Evolutionary conservation across 2,797 vertebrate genomes (phyloP).

Genomic region (Bradypus variegatus): DNA sequence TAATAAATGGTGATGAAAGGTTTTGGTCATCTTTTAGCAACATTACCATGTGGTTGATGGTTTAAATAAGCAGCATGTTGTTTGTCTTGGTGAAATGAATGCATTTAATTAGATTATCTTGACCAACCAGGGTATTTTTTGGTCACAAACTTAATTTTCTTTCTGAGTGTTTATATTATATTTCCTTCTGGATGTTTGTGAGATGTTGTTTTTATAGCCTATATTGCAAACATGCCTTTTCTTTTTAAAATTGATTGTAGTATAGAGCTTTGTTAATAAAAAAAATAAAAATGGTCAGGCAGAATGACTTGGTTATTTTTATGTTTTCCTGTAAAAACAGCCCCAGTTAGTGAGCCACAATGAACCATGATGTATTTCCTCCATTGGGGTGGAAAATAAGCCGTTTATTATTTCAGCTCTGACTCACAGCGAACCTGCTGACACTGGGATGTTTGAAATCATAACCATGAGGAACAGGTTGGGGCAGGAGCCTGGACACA

Average conservation of each 20-base stretch:
- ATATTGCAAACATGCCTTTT: constrained; percentile 69
- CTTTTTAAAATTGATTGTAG: constrained; percentile 68
- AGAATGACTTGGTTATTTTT: constrained; percentile 94
- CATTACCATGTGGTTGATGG: constrained; percentile 25
- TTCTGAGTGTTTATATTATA: constrained; percentile 63
- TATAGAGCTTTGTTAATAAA: constrained; percentile 73
- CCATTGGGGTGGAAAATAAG: constrained; percentile 93
- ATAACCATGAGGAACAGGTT: constrained; percentile 79
- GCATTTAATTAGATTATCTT: constrained; percentile 62
- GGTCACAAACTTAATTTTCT: constrained; percentile 61
- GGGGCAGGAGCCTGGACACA: constrained; percentile 74
- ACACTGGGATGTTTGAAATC: constrained; percentile 73
- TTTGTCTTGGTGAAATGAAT: constrained; percentile 55
- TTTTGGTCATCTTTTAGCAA: constrained; percentile 9
- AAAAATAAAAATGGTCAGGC: constrained; percentile 69
- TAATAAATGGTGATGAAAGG: background rate
- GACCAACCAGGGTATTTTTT: constrained; percentile 66
- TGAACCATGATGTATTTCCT: constrained; percentile 99
- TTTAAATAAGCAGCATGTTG: constrained; percentile 50
- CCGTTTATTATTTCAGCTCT: constrained; percentile 93
- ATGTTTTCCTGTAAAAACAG: constrained; percentile 95
- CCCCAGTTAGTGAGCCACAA: constrained; percentile 82
- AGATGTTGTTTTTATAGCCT: constrained; percentile 69
- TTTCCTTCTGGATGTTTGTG: constrained; percentile 64
- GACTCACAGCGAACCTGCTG: constrained; percentile 84